Base-by-base conservation (phyloP, 1,140 invertebrate species). In the Luehdorfia chinensis region DNA sequence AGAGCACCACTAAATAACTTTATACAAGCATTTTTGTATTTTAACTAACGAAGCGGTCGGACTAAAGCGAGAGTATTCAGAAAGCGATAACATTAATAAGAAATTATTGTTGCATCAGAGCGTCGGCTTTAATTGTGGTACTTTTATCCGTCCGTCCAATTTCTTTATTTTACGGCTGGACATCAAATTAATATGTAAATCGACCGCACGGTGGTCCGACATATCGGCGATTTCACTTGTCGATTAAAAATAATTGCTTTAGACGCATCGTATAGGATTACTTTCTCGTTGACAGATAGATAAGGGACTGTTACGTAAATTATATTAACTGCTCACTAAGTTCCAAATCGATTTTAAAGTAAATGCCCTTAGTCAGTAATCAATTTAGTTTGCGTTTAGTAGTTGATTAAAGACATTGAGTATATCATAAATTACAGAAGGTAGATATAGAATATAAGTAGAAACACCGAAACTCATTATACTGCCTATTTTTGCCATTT, bases 151-250 rank as follows among this genome's bases (percentile, higher is more conserved):
- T 61, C 48, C 71, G 64, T 79, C 66, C 74, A 81, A 83, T 84
- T 80, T 79, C 78, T 84, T 83, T 83, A 83, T 80, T 84, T 83
- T 75, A 84, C 75, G 70, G 72, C 54, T 69, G 66, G 70, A 74
- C 68, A 83, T 70, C 75, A 73, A 74, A 84, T 84, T 84, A 77
- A 79, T 79, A 84, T 84, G 80, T 75, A 72, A 83, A 84, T 84
- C 60, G 61, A 59, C 41, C 51, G 65, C 75, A 55, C 53, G 76
- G 80, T 84, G 80, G 80, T 84, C 76, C 47, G 41, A 32, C 48
- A 19, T 57, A 60, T 68, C 64, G 74, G 76, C 74, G 57, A 63
- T 55, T 71, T 58, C 49, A 55, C 49, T 65, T 65, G 57, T 68
- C 68, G 63, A 73, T 73, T 68, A 78, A 73, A 71, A 68, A 57